Evolutionary conservation across 2,113 vertebrate genomes (phyloP).

Genomic region (Eupsittula cactorum): DNA sequence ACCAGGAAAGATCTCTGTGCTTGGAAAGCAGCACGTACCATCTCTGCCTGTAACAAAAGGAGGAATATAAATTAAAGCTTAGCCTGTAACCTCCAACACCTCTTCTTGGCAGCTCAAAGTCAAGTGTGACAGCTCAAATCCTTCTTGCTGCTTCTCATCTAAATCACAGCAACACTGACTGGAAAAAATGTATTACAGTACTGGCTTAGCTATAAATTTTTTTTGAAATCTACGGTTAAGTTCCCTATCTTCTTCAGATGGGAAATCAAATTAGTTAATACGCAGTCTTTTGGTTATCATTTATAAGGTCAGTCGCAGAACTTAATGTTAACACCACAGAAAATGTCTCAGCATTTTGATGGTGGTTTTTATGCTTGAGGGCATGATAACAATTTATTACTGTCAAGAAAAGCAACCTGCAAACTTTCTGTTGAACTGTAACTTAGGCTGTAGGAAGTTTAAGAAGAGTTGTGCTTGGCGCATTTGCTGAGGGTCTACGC

Average conservation of each 20-base stretch:
- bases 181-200: background rate
- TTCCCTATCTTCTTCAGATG: background rate
- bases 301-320: background rate
- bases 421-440: background rate
- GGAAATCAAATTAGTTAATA: background rate
- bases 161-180: conserved; percentile 24
- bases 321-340: background rate
- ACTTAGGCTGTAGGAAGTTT: background rate
- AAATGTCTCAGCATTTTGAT: background rate
- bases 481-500: background rate
- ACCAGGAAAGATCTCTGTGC: conserved; percentile 87
- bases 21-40: conserved; percentile 90
- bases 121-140: conserved; percentile 34
- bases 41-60: conserved; percentile 84
- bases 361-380: background rate
- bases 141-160: conserved; percentile 16
- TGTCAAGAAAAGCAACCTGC: background rate
- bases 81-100: background rate
- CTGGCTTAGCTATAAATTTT: background rate
- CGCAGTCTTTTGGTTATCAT: background rate
- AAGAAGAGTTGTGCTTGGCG: background rate
- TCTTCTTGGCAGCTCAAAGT: conserved; percentile 32
- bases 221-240: background rate
- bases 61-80: conserved; percentile 37
- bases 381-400: background rate